Evolutionary conservation across 2,888 invertebrate species (phyloP).

Genomic region (Plagodis pulveraria): DNA sequence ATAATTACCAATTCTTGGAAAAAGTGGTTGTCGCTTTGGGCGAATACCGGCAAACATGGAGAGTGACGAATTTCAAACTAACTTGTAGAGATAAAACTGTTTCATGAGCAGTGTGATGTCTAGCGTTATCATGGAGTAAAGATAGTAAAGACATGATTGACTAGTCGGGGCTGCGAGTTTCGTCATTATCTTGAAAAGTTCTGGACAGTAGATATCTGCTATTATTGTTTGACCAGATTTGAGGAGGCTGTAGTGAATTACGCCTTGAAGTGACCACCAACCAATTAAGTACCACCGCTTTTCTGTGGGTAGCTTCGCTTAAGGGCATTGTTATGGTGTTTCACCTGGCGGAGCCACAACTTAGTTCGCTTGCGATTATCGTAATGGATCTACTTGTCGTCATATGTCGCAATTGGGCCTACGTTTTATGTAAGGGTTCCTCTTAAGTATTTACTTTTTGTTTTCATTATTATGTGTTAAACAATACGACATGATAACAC

Average conservation of each 20-base stretch:
- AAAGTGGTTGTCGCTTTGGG: not conserved
- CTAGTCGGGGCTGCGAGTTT: constrained; percentile 8
- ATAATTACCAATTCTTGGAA: not conserved
- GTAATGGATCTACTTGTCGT: constrained; percentile 22
- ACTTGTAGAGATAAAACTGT: not conserved
- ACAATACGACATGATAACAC: too few species aligned
- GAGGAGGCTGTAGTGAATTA: constrained; percentile 13
- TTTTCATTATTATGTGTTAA: too few species aligned
- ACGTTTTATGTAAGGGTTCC: too few species aligned
- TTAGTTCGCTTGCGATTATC: constrained; percentile 22
- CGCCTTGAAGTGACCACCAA: constrained; percentile 7
- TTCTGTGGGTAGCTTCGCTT: constrained; percentile 14
- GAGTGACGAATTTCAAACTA: not conserved
- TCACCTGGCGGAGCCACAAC: constrained; percentile 15
- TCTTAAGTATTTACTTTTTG: too few species aligned
- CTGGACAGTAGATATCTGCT: constrained; percentile 24
- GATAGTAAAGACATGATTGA: too few species aligned
- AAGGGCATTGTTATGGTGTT: constrained; percentile 16
- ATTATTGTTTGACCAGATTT: constrained; percentile 17
- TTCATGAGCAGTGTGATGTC: not conserved
- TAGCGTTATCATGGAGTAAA: not conserved
- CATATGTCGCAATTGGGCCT: constrained; percentile 12
- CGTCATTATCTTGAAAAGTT: constrained; percentile 23
- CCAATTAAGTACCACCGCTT: constrained; percentile 11
- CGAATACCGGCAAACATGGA: not conserved